Base-by-base conservation (phyloP, 2,888 invertebrate genomes). In the Drosophila meridiana region DNA sequence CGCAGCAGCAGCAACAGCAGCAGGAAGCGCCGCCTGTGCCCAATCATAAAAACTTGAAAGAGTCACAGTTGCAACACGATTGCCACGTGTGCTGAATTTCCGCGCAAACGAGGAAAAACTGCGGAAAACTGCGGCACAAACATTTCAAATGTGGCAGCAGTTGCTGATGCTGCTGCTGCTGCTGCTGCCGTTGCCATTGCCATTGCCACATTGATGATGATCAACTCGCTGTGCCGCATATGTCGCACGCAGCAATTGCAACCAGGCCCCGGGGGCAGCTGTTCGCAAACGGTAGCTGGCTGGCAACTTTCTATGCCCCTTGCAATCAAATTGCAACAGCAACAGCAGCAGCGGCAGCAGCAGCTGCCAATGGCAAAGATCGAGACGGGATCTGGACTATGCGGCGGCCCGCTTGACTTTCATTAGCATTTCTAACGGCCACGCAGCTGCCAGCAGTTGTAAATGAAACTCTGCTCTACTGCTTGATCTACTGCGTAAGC, bases 361-460 rank as follows among this genome's bases (percentile, higher is more conserved):
- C 73, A 69, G 80, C 82, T 81, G 76, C 72, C 66, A 69, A 63
- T 71, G 71, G 67, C 82, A 67, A 61, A 76, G 63, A 65, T 62
- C 55, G 65, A 69, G 69, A 58, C 55, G 63, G 65, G 63, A 58
- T 69, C 74, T 73, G 73, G 60, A 63, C 52, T 63, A n/a, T 52
- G 55, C 53, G 61, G 59, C 56, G 52, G 65, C 52, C 61, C 82
- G 89, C 75, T 76, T 87, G 90, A 85, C 86, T 89, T 87, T 88
- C 90, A 87, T 87, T 87, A 87, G 87, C 87, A 87, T 87, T 87
- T 90, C 90, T 90, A 87, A 87, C 87, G 87, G 87, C 87, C 89
- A 86, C 87, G 89, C 87, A 90, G 87, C 87, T 90, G 89, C 78
- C 78, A 78, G 56, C 66, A 69, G 74, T 62, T 66, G 79, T 65